These are phyloP conservation scores for Digitonthophagus gazella DNA, from an alignment of 2,888 invertebrate species.

Conservation along the genomic window DNA sequence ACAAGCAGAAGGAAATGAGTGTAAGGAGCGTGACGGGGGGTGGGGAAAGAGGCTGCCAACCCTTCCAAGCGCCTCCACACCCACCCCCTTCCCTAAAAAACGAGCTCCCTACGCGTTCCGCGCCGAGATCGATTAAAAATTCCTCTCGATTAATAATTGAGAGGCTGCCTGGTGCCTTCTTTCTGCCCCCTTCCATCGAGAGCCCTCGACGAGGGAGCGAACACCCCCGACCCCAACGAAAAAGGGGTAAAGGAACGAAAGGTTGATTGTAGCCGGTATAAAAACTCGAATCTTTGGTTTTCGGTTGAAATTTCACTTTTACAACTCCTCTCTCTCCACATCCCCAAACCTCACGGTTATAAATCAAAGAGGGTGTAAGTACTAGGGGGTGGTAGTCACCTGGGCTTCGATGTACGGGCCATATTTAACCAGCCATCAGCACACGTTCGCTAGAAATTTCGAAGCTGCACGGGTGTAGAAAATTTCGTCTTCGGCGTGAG, in stretches of 20 bases:
- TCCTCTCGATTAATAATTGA: constrained; percentile 42
- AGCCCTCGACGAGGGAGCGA: constrained; percentile 26
- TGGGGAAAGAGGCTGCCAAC: constrained; percentile 12
- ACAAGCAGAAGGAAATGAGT: constrained; percentile 19
- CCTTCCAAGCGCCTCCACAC: constrained; percentile 5
- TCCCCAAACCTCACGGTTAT: too few relatives aligned
- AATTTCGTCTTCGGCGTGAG: constrained; percentile 51
- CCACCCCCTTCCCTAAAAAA: neutral
- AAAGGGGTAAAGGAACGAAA: constrained; percentile 35
- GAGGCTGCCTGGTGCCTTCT: constrained; percentile 33
- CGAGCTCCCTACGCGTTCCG: constrained; percentile 32
- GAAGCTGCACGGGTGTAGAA: constrained; percentile 53
- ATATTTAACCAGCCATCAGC: too few relatives aligned
- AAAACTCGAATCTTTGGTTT: too few relatives aligned
- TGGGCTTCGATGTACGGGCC: too few relatives aligned
- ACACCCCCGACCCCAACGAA: constrained; percentile 26
- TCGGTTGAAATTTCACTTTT: too few relatives aligned
- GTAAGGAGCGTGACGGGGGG: constrained; percentile 11
- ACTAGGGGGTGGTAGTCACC: too few relatives aligned
- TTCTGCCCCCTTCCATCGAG: constrained; percentile 30
- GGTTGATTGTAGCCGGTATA: constrained; percentile 52
- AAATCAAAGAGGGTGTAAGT: too few relatives aligned
- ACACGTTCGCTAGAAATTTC: too few relatives aligned
- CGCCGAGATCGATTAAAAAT: constrained; percentile 39
- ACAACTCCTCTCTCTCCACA: too few relatives aligned